These are phyloP conservation scores for Tanytarsus gracilentus DNA, from an alignment of 2,888 invertebrate genomes.

Conservation along the genomic window DNA sequence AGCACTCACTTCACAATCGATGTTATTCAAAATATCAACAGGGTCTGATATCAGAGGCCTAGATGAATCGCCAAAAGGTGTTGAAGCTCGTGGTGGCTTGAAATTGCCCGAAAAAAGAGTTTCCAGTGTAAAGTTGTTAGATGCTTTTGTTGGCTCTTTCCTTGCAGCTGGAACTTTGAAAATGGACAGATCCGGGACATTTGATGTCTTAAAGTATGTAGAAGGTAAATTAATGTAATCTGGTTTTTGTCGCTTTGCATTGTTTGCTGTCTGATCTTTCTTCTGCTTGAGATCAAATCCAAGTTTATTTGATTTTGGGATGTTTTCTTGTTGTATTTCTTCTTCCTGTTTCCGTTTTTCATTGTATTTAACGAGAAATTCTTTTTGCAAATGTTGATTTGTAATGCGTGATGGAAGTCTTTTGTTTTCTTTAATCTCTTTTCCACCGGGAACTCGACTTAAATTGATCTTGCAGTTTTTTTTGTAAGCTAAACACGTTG, in stretches of 20 bases:
- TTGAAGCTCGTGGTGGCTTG: background rate
- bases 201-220: background rate
- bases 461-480: background rate
- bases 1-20: no score
- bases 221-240: background rate
- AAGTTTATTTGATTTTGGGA: no score
- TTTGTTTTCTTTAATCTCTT: no score
- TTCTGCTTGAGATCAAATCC: background rate
- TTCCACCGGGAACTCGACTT: background rate
- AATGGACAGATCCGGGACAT: background rate
- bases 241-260: background rate
- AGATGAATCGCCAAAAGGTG: background rate
- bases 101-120: background rate
- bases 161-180: background rate
- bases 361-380: background rate
- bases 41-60: background rate
- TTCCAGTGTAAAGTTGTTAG: background rate
- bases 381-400: background rate
- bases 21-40: background rate
- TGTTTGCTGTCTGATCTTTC: background rate
- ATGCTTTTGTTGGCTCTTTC: background rate
- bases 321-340: background rate
- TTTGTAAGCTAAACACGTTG: background rate
- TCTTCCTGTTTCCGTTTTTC: background rate
- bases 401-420: background rate